Evolutionary conservation across 2,113 vertebrate species (phyloP).

Genomic region (Saccopteryx leptura): DNA sequence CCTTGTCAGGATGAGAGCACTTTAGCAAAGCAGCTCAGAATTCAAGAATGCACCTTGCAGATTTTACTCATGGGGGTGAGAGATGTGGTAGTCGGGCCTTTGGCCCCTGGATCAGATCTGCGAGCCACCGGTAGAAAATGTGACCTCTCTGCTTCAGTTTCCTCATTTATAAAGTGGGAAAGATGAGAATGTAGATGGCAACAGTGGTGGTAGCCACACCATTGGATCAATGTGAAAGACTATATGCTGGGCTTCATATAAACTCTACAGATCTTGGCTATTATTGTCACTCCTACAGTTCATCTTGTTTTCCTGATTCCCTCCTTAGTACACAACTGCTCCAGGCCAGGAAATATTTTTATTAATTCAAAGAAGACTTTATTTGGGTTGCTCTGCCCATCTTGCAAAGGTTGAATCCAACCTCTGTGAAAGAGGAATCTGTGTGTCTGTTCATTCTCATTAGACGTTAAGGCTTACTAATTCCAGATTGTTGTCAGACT

Average conservation of each 20-base stretch:
- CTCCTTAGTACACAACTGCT: background rate
- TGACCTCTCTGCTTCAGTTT: background rate
- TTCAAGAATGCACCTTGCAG: background rate
- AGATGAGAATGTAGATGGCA: background rate
- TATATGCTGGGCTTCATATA: background rate
- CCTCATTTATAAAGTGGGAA: background rate
- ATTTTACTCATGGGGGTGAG: background rate
- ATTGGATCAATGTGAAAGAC: background rate
- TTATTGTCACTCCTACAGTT: background rate
- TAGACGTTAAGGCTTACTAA: conserved; percentile 72
- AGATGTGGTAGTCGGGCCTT: background rate
- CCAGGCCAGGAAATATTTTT: conserved; percentile 9
- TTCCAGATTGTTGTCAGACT: conserved; percentile 71
- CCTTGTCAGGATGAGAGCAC: background rate
- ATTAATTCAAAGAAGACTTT: conserved; percentile 54
- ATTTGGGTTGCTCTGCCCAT: conserved; percentile 30
- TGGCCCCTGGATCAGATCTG: background rate
- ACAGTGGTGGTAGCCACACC: rapidly evolving
- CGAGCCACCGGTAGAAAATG: background rate
- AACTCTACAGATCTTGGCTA: background rate
- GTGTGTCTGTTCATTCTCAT: conserved; percentile 76
- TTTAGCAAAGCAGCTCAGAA: background rate
- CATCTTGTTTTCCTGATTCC: background rate
- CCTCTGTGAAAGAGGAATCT: conserved; percentile 11
- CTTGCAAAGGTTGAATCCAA: conserved; percentile 66